These are phyloP conservation scores for Mola mola DNA, from an alignment of 2,113 vertebrate species.

Conservation along the genomic window DNA sequence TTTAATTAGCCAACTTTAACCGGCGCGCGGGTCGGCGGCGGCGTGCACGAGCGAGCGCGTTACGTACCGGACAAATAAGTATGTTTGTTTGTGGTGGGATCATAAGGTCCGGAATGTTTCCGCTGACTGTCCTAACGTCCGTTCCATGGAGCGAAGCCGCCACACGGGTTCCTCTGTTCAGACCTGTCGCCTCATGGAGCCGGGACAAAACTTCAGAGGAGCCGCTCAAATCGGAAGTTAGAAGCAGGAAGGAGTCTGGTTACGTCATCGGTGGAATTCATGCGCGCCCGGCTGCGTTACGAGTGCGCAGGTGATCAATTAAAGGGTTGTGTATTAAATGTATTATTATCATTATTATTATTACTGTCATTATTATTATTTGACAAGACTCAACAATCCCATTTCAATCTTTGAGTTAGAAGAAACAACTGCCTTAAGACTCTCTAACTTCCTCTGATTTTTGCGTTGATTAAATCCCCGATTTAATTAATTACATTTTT, in stretches of 20 bases:
- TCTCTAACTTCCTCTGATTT: no score
- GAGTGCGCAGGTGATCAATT: neutral
- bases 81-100: slow-evolving; percentile 6
- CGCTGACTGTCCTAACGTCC: neutral
- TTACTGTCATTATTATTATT: no score
- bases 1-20: slow-evolving; percentile 24
- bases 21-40: no score
- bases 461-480: no score
- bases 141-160: neutral
- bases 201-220: neutral
- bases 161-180: neutral
- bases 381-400: no score
- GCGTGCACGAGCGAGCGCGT: no score
- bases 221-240: slow-evolving; percentile 45
- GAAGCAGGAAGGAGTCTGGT: neutral
- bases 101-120: slow-evolving; percentile 39
- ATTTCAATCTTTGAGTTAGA: no score
- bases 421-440: no score
- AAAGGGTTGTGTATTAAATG: no score
- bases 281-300: neutral
- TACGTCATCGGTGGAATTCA: neutral
- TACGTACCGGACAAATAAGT: slow-evolving; percentile 23
- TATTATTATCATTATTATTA: no score
- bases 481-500: no score
- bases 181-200: neutral